Base-by-base conservation (phyloP, 2,888 invertebrate genomes). In the Sarcophaga caerulescens region DNA sequence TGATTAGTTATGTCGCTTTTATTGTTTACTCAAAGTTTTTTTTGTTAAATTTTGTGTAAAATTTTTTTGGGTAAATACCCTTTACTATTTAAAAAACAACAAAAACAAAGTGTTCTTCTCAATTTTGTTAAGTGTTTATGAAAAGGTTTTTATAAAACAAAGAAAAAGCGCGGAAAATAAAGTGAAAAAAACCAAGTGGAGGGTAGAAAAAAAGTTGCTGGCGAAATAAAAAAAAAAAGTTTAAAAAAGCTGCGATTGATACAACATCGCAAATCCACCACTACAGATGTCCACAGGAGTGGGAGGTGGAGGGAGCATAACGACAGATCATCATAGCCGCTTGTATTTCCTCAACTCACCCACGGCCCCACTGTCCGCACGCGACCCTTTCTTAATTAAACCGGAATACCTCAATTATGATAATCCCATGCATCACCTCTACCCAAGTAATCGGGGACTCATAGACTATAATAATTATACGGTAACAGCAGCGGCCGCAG, bases 1-100 rank as follows among this genome's bases (percentile, higher is more conserved):
- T 92, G 91, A 92, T 92, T 92, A 92, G 92, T 92, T 92, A 92
- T 92, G 92, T 92, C 92, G 91, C 91, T 92, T 92, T 92, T 91
- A 92, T 92, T 92, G 91, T 92, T 92, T 92, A 92, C 91, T 90
- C 92, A 90, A 84, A 84, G 81, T 84, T 81, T 84, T 86, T 86
- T 86, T 91, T 89, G 90, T 90, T 90, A 84, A 87, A 87, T 82
- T 87, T 87, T 87, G 87, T 87, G 85, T 87, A 87, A 87, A 85
- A 79, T 85, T 71, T 87, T 87, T 82, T 82, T 76, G 68, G 62
- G 68, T 69, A 84, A 83, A 84, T 71, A 65, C 77, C 81, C 73
- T 71, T 84, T 81, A 60, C 78, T 81, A 84, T 75, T 81, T 63
- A 52, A 62, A 84, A 75, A 84, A 74, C 47, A 75, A 73, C 57